A percentile compares a stretch with the other conserved stretches of the same genome.
These are phyloP conservation scores for Drosophila multiciliata DNA, from an alignment of 2,888 invertebrate species.

Conservation along the genomic window DNA sequence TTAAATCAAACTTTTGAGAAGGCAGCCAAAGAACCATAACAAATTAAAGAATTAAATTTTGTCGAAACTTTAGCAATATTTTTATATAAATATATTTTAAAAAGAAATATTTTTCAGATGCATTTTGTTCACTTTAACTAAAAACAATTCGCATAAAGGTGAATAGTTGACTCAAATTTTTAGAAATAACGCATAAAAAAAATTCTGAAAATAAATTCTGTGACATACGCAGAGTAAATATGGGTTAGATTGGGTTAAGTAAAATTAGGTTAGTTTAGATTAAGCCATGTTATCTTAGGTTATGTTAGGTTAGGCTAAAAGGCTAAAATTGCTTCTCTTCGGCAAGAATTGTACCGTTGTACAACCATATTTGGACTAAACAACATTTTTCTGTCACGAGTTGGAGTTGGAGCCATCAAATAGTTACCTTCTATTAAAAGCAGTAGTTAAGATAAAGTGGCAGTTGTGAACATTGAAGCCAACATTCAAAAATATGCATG, in stretches of 20 bases:
- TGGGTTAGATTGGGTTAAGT: neutral
- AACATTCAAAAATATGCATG: neutral
- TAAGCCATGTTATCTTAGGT: accelerated
- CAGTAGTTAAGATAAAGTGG: neutral
- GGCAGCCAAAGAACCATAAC: neutral
- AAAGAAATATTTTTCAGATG: neutral
- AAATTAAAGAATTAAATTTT: neutral
- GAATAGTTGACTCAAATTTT: neutral
- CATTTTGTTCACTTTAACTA: neutral
- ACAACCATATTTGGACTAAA: neutral
- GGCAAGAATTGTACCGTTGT: neutral
- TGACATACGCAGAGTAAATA: neutral
- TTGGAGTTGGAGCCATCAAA: neutral
- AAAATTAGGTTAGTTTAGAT: neutral
- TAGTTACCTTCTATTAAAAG: neutral
- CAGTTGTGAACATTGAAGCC: neutral
- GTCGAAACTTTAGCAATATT: neutral
- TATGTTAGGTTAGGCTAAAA: neutral
- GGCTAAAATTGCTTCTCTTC: neutral
- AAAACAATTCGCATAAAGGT: neutral
- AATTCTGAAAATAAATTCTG: neutral
- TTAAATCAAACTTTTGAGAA: neutral
- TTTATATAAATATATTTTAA: neutral
- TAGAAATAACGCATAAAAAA: neutral
- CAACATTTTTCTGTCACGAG: no score